Base-by-base conservation (phyloP, 1,140 invertebrate genomes). In the Plodia interpunctella region DNA sequence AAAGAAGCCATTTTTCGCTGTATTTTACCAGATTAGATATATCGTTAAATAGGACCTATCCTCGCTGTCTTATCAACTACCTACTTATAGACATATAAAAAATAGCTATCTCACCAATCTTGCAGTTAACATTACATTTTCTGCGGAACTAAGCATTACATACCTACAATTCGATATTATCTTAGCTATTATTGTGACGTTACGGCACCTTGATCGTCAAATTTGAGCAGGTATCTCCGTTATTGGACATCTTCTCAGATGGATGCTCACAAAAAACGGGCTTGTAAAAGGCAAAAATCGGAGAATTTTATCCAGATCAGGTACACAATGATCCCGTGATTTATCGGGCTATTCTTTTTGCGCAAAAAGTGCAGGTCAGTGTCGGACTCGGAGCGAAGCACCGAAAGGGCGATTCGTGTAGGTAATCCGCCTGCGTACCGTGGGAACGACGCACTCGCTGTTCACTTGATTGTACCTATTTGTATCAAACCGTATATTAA, bases 341-440 rank as follows among this genome's bases (percentile, higher is more conserved):
- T 88, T 87, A 87, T 82, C 79, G 72, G 69, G 60, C 59, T 57
- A 71, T 83, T 81, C 77, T 87, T 87, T 87, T 88, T 84, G 72
- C 70, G 72, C 75, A 85, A 84, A 82, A 86, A 82, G 73, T 72
- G 65, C 83, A 78, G 82, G 83, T 88, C 78, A 87, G 82, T 76
- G 70, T 76, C 57, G 71, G 35, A 75, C 69, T 76, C 57, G 71
- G 35, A 75, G 62, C 73, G 86, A 86, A 85, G 78, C 82, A 78
- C 79, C 78, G 84, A 83, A 87, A 87, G 80, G 76, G 79, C 82
- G 84, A 85, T 80, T 75, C 70, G 70, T 82, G 80, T 88, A n/a
- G n/a, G n/a, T n/a, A 88, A 88, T 83, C 83, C 82, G 73, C 63
- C 60, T 55, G 60, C 70, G 57, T 50, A 79, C 55, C 86, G 86